Evolutionary conservation across 2,113 vertebrate species (phyloP).

Genomic region (Alligator sinensis): DNA sequence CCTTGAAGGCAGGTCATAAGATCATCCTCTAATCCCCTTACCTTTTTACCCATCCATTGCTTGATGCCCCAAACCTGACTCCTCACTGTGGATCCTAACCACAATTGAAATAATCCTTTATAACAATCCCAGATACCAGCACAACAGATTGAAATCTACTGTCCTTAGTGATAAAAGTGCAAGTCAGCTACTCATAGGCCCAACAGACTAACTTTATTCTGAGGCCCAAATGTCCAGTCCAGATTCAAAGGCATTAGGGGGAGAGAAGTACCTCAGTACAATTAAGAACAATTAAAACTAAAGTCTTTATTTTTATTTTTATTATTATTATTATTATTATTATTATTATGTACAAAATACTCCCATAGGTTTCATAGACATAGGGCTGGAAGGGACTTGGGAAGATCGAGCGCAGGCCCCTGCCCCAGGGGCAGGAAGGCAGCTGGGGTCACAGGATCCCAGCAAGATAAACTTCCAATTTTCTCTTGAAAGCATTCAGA

Average conservation of each 20-base stretch:
- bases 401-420: too few relatives aligned
- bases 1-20: not conserved
- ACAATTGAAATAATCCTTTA: not conserved
- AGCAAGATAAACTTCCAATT: too few relatives aligned
- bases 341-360: too few relatives aligned
- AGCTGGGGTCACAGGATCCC: too few relatives aligned
- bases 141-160: not conserved
- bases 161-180: not conserved
- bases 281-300: not conserved
- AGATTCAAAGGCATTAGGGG: not conserved
- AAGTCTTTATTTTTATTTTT: not conserved
- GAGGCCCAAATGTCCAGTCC: too few relatives aligned
- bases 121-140: not conserved
- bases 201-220: not conserved
- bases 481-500: too few relatives aligned
- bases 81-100: not conserved
- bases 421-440: too few relatives aligned
- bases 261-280: not conserved
- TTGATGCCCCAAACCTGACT: not conserved
- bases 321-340: not conserved
- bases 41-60: too few relatives aligned
- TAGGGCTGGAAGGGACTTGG: too few relatives aligned
- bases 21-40: not conserved
- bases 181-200: not conserved
- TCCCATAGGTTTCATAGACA: too few relatives aligned